phyloP scores from a whole-genome alignment of 2,888 invertebrate genomes.

The Eilema depressum region DNA sequence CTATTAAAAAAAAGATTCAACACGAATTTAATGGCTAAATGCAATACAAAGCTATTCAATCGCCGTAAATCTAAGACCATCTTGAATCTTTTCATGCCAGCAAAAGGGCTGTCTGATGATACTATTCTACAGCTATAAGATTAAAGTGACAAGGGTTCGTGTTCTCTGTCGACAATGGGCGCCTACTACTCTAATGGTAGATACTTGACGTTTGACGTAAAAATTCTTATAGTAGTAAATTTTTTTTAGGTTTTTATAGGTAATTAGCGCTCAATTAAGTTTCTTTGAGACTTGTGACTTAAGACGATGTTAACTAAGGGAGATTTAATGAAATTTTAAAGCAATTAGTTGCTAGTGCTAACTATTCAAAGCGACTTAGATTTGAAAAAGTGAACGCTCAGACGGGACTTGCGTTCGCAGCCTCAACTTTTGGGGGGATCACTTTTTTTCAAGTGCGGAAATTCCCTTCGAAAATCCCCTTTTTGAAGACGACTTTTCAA shows the following conservation, averaged over 20 bases:
- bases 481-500: no score
- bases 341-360: no score
- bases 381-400: no score
- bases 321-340: no score
- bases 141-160: slow-evolving; percentile 22
- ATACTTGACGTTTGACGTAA: slow-evolving; percentile 15
- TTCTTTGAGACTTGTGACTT: background rate
- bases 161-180: slow-evolving; percentile 24
- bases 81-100: background rate
- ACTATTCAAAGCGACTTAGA: no score
- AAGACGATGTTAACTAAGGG: no score
- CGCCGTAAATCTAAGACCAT: background rate
- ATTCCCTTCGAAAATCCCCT: no score
- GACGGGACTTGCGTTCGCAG: no score
- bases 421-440: no score
- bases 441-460: no score
- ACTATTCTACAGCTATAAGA: slow-evolving; percentile 5
- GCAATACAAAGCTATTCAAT: background rate
- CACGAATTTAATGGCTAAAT: background rate
- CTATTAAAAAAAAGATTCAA: background rate
- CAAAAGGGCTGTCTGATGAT: background rate
- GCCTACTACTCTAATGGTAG: slow-evolving; percentile 22
- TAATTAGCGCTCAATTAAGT: background rate
- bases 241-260: background rate
- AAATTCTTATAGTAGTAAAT: background rate